Evolutionary conservation across 1,140 invertebrate species (phyloP), one percentile per base, ranked within the genome.

Genomic region (Hyles euphorbiae): DNA sequence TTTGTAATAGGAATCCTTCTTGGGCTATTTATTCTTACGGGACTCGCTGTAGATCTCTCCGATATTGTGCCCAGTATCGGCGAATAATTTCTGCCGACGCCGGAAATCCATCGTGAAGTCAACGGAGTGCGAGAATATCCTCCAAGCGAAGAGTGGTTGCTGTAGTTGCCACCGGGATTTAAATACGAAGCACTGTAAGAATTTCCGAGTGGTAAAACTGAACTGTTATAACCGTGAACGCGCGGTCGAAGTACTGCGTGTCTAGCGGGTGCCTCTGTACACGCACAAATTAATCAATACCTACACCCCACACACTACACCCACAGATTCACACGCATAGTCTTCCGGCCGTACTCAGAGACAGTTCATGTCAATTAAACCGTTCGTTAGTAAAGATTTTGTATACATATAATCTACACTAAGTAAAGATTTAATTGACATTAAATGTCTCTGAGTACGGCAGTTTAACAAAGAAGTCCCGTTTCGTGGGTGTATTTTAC

Each of bases 191-290:
- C 81, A 83, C 83, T 89, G 62, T 88, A 90, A 34, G 86, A 89
- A 3, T 68, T 63, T 57, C 83, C 82, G 43, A 80, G 70, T 2
- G 85, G 78, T 22, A 73, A 67, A 55, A 74, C 65, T 58, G 81
- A 79, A 70, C 74, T 76, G 64, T 71, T 72, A 56, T 86, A 83
- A 65, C 72, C 73, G 56, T 84, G 88, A 99, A 99, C 44, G 97
- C 95, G 36, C 94, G 94, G 89, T 99, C 98, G 90, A 99, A 99
- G 87, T 99, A 99, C 83, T 97, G 95, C 5, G 97, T 98, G 87
- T 99, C 98, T 76, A 96, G 84, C 0, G 96, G 95, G 85, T 97
- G 96, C 89, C 95, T 93, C 96, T 98, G 89, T 49, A 8, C 5
- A n/a, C 8, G 4, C 1, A 40, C 2, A 40, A 8, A 22, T 22